Conservation (phyloP, 2,113 vertebrate species). For the Xyrauchen texanus region DNA sequence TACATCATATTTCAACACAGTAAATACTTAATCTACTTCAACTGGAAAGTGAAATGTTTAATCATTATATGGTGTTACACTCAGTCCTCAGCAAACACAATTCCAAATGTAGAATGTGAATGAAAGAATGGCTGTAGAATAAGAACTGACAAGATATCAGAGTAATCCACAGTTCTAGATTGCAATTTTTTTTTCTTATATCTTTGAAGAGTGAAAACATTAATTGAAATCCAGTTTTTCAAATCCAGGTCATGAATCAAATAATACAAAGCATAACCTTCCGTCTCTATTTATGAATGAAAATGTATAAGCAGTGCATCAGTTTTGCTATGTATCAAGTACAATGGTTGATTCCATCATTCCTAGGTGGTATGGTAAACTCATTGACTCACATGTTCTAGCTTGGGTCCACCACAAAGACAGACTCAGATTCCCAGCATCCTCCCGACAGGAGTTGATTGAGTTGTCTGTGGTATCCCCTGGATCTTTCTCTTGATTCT, state of each 20-base stretch:
- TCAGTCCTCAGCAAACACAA: neutral
- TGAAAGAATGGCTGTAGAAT: neutral
- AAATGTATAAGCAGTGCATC: too few relatives aligned
- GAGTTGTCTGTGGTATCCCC: neutral
- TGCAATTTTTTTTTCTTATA: neutral
- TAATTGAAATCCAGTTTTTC: neutral
- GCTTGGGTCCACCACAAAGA: constrained; percentile 32
- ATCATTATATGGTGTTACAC: neutral
- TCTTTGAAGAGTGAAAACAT: neutral
- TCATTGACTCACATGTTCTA: constrained; percentile 4
- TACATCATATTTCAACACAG: constrained; percentile 4
- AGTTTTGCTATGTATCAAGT: neutral
- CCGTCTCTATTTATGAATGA: too few relatives aligned
- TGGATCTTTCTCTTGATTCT: constrained; percentile 12
- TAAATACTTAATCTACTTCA: neutral
- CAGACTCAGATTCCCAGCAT: neutral
- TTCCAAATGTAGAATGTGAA: too few relatives aligned
- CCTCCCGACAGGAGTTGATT: neutral
- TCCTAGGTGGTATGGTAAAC: neutral
- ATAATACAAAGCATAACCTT: neutral
- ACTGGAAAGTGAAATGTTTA: neutral
- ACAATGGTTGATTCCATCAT: constrained; percentile 9
- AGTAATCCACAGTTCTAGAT: neutral
- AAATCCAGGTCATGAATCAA: neutral
- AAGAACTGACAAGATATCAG: neutral